Base-by-base conservation (phyloP, 1,140 invertebrate species). In the Drosophila tani region DNA sequence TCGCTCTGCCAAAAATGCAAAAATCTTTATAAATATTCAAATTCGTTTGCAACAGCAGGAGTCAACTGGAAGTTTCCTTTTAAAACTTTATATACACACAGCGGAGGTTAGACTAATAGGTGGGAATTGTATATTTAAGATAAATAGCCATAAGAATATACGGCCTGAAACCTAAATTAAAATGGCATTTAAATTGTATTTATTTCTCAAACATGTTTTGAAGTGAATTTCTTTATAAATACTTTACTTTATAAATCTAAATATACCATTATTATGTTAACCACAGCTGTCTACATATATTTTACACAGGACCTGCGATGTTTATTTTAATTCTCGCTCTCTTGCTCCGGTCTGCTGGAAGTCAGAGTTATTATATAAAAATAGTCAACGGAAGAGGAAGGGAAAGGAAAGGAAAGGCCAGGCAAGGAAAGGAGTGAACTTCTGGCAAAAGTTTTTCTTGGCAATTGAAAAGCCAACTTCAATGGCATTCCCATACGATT, bases 11-110 rank as follows among this genome's bases (percentile, higher is more conserved):
- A 83, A 81, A 82, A 83, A 84, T 84, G 81, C 81, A 90, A 81
- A 86, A 88, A 84, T 88, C 81, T 87, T 88, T 88, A 88, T 88
- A 88, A 88, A 88, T 88, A 88, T 88, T 88, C 85, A 90, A 90
- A 90, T 88, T 88, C 69, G 53, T 66, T 68, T 62, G 57, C 60
- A 67, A 35, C 57, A 47, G 21, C 27, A 32, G 41, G 21, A 75
- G 38, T 40, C 35, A 21, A 17, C 47, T 50, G 58, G 41, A 69
- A 78, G 62, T 70, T 64, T 53, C 69, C 55, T 70, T 73, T 75
- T 82, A 80, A 83, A 88, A 81, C 67, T 81, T 80, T 86, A 55
- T 59, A 45, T 65, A 66, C 0, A 29, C 6, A 29, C 21, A 63
- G 15, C 15, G 15, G 29, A 14, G 56, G 14, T 4, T 0, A 24